These are phyloP conservation scores for Crocallis elinguaria DNA, from an alignment of 2,888 invertebrate genomes.

Conservation along the genomic window DNA sequence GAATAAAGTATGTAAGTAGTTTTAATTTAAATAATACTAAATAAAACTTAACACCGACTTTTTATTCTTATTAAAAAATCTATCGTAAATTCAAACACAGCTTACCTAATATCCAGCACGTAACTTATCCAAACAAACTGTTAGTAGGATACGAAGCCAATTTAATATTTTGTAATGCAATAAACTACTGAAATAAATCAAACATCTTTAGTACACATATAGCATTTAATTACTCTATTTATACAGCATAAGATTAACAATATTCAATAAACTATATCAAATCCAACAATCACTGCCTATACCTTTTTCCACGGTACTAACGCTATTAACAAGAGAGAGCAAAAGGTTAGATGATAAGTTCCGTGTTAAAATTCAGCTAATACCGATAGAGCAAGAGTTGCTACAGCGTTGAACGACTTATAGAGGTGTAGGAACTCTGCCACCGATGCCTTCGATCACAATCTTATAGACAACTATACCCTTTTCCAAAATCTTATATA, in stretches of 20 bases:
- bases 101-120: slow-evolving; percentile 76
- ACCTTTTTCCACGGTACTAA: slow-evolving; percentile 80
- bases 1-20: slow-evolving; percentile 24
- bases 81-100: slow-evolving; percentile 55
- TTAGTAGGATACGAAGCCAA: slow-evolving; percentile 62
- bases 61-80: slow-evolving; percentile 62
- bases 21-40: neutral
- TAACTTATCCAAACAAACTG: slow-evolving; percentile 52
- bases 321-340: slow-evolving; percentile 81
- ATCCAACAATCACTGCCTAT: slow-evolving; percentile 84
- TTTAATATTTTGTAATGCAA: slow-evolving; percentile 45
- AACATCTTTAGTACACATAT: slow-evolving; percentile 80
- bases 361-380: slow-evolving; percentile 56
- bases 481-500: no score
- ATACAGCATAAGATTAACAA: slow-evolving; percentile 85
- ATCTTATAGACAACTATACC: neutral
- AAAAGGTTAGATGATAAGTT: slow-evolving; percentile 71
- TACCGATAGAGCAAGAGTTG: slow-evolving; percentile 58
- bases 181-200: slow-evolving; percentile 76
- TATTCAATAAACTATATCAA: slow-evolving; percentile 84
- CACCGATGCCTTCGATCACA: slow-evolving; percentile 32
- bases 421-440: slow-evolving; percentile 68
- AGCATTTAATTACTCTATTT: slow-evolving; percentile 85
- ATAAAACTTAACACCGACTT: no score
- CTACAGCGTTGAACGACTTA: slow-evolving; percentile 49